These are phyloP conservation scores for Morelia viridis DNA, from an alignment of 2,797 vertebrate genomes.

Conservation along the genomic window DNA sequence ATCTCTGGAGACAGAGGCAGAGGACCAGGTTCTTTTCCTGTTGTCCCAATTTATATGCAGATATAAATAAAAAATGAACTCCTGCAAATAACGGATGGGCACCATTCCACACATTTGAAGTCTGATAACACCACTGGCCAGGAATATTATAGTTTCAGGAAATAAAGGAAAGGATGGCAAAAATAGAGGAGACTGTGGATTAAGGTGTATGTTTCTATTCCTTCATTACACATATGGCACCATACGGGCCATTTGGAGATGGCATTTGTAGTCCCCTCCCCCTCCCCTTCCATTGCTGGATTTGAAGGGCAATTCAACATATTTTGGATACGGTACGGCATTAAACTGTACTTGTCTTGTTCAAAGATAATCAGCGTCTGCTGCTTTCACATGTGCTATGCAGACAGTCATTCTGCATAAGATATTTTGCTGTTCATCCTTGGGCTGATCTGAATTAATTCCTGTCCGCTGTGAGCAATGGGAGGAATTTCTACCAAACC, in stretches of 20 bases:
- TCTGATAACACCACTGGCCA: neutral
- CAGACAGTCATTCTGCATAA: neutral
- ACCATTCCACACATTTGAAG: neutral
- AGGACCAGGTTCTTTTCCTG: neutral
- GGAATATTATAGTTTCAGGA: neutral
- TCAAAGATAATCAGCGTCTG: neutral
- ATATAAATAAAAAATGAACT: neutral
- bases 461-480: neutral
- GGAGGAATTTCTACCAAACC: neutral
- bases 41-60: neutral
- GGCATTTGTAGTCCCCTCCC: neutral
- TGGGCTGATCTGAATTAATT: neutral
- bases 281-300: neutral
- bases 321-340: neutral
- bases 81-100: neutral
- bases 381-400: neutral
- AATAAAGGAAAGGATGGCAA: neutral
- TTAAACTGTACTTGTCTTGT: neutral
- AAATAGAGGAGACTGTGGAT: neutral
- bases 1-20: neutral
- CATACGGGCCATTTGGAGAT: neutral
- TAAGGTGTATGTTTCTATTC: neutral
- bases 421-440: neutral
- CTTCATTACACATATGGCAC: neutral
- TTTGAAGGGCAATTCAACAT: neutral